These are phyloP conservation scores for Drosophila aldrichi DNA, from an alignment of 2,888 invertebrate species.

Conservation along the genomic window DNA sequence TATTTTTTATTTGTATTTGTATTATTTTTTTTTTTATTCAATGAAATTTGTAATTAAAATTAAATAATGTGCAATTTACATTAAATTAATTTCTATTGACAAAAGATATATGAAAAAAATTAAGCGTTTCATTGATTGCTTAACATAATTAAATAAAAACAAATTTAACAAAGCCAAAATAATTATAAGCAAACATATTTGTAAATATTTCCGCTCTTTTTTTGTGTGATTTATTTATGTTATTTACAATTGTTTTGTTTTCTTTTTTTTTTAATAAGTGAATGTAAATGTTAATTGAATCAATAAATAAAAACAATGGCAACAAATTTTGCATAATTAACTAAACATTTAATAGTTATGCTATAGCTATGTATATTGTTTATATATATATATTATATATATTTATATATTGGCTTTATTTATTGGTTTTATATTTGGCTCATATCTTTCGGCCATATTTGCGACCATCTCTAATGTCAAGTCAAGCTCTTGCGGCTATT, in stretches of 20 bases:
- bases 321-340: neutral
- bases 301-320: neutral
- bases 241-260: neutral
- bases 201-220: neutral
- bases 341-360: neutral
- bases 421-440: neutral
- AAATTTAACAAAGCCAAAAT: neutral
- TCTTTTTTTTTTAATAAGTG: neutral
- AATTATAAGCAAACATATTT: conserved; percentile 5
- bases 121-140: conserved; percentile 4
- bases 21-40: neutral
- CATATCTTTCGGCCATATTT: neutral
- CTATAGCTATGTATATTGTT: neutral
- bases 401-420: no score
- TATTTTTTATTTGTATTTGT: no score
- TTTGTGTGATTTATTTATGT: neutral
- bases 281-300: conserved; percentile 6
- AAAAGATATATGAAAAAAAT: neutral
- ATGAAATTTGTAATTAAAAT: neutral
- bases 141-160: conserved; percentile 7
- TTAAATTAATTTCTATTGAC: neutral
- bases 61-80: neutral
- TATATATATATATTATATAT: no score
- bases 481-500: conserved; percentile 20
- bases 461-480: conserved; percentile 3